Evolutionary conservation across 2,113 vertebrate species (phyloP), one percentile per base, ranked within the genome.

Genomic region (Ophthalmotilapia sp.): DNA sequence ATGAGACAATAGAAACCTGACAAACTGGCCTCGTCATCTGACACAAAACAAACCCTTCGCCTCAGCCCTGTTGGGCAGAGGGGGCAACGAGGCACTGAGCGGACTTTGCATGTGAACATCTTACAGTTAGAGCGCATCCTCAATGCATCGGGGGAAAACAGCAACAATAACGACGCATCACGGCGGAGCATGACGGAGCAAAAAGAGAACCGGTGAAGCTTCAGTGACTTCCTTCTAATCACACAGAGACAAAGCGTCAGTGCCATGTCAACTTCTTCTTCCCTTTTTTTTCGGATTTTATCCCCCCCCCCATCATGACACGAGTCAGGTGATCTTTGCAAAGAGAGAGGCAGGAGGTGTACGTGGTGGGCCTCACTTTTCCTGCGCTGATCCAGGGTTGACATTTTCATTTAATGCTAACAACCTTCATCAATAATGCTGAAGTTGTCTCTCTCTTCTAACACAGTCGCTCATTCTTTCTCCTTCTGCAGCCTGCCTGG

Each of bases 401-500:
- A 90, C 83, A 80, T 89, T 92, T 93, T 90, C 83, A 93, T 91
- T 92, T 90, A 88, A 93, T 60, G 90, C 80, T 80, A 94, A 93
- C 92, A 93, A 91, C 90, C 86, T 92, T 92, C 90, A 94, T 94
- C 93, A 94, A 90, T 94, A 93, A 93, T 91, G 91, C 88, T 93
- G 88, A 92, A 93, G 91, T 94, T 91, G 93, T 91, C 89, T 92
- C 88, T 89, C 92, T 92, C 80, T 51, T 77, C 85, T 31, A 90
- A 92, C 92, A 94, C 93, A 94, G 92, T 93, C 90, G 81, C 91
- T 93, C 93, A 93, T 93, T 94, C 93, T 91, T 94, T 94, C 93
- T 95, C 91, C 91, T 93, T 94, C 94, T 95, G 94, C 93, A 96
- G 94, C 89, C 92, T 89, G 93, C 91, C 93, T 51, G 89, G 86